These are phyloP conservation scores for Lucifuga dentata DNA, from an alignment of 2,113 vertebrate genomes.

Conservation along the genomic window DNA sequence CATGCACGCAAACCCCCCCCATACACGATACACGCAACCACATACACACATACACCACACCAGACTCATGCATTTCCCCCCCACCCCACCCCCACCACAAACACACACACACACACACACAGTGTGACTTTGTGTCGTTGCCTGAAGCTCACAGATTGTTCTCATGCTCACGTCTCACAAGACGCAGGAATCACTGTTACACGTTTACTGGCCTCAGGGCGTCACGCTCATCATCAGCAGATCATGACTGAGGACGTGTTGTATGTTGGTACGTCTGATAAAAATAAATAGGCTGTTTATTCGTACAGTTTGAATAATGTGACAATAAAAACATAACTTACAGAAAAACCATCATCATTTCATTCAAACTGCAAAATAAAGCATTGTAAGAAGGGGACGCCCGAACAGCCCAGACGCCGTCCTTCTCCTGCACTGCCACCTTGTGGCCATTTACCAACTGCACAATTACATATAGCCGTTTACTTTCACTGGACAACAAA, in stretches of 20 bases:
- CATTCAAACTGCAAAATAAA: too few species aligned
- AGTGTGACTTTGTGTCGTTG: neutral
- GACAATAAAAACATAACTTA: too few species aligned
- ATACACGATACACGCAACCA: too few species aligned
- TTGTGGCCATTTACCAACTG: slow-evolving; percentile 5
- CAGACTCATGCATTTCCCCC: too few species aligned
- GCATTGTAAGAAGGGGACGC: too few species aligned
- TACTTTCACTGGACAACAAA: neutral
- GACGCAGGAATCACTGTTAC: slow-evolving; percentile 3
- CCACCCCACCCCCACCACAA: neutral
- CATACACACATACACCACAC: too few species aligned
- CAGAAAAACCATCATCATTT: too few species aligned
- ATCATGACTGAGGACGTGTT: slow-evolving; percentile 12
- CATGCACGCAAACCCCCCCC: too few species aligned
- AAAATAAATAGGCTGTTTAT: too few species aligned
- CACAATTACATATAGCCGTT: neutral
- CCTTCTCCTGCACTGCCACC: slow-evolving; percentile 29
- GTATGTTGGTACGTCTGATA: too few species aligned
- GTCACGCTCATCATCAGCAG: slow-evolving; percentile 11
- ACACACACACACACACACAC: slow-evolving; percentile 1
- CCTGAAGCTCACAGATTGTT: slow-evolving; percentile 41
- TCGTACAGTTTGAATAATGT: too few species aligned
- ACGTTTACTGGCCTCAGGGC: slow-evolving; percentile 1
- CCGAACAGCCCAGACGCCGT: too few species aligned
- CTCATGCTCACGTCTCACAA: slow-evolving; percentile 29